A percentile compares a stretch with the other conserved stretches of the same genome.
phyloP scores from a whole-genome alignment of 1,140 invertebrate species.

The Pemphigus obesinymphae region DNA sequence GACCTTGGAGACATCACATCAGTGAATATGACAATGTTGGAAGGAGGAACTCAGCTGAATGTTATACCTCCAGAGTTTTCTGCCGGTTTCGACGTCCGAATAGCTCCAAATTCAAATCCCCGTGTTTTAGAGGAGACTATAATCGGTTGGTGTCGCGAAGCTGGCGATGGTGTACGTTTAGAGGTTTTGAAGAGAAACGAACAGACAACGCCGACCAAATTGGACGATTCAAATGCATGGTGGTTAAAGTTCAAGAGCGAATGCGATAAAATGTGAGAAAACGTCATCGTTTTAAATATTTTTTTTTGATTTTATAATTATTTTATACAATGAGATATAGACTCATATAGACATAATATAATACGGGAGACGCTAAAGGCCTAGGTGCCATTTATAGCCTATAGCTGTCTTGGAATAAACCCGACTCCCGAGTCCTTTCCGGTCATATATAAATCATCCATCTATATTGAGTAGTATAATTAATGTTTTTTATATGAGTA shows the following conservation, averaged over 20 bases:
- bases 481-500: no score
- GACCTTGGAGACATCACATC: conserved; percentile 80
- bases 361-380: no score
- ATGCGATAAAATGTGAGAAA: conserved; percentile 41
- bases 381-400: no score
- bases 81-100: conserved; percentile 74
- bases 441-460: no score
- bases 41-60: conserved; percentile 86
- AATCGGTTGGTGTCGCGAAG: conserved; percentile 72
- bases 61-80: conserved; percentile 77
- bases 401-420: no score
- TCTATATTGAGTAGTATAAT: no score
- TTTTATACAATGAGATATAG: no score
- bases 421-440: no score
- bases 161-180: conserved; percentile 70
- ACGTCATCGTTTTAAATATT: no score
- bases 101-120: conserved; percentile 67
- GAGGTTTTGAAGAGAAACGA: conserved; percentile 69
- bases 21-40: conserved; percentile 77
- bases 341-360: no score
- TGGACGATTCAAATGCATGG: conserved; percentile 67
- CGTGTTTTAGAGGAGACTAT: conserved; percentile 68
- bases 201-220: conserved; percentile 60
- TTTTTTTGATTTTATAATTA: no score
- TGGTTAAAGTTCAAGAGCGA: conserved; percentile 71